A percentile compares a stretch with the other conserved stretches of the same genome.
phyloP scores from a whole-genome alignment of 2,797 vertebrate genomes.

The Petrocephalus schoutedeni region DNA sequence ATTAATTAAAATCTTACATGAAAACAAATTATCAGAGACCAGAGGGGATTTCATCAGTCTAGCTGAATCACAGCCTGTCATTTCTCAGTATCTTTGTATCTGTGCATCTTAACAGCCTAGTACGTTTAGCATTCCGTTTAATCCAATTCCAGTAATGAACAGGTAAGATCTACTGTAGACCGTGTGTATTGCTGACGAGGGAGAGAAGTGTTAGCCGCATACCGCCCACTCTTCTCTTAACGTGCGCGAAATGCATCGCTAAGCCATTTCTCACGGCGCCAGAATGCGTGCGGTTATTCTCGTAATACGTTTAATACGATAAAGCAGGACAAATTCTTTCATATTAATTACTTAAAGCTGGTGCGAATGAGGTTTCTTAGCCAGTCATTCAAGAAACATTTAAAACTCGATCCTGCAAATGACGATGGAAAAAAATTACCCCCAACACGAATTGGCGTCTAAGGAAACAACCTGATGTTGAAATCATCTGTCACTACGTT shows the following conservation, averaged over 20 bases:
- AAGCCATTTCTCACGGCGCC: not conserved
- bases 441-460: too few relatives aligned
- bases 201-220: not conserved
- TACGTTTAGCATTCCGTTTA: slow-evolving; percentile 26
- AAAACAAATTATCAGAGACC: slow-evolving; percentile 38
- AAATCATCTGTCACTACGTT: not conserved
- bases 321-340: not conserved
- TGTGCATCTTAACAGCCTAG: slow-evolving; percentile 17
- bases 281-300: not conserved
- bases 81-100: slow-evolving; percentile 40
- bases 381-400: not conserved
- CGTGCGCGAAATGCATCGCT: not conserved
- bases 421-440: not conserved
- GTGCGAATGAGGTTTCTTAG: not conserved
- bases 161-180: not conserved
- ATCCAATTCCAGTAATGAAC: slow-evolving; percentile 24
- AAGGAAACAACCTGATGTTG: not conserved
- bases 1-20: slow-evolving; percentile 36
- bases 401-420: not conserved
- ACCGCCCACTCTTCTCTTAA: not conserved
- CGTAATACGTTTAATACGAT: not conserved
- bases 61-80: slow-evolving; percentile 39
- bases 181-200: not conserved
- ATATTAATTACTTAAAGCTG: not conserved
- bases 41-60: slow-evolving; percentile 39